These are phyloP conservation scores for Volucella zonaria DNA, from an alignment of 2,888 invertebrate genomes.

Conservation along the genomic window DNA sequence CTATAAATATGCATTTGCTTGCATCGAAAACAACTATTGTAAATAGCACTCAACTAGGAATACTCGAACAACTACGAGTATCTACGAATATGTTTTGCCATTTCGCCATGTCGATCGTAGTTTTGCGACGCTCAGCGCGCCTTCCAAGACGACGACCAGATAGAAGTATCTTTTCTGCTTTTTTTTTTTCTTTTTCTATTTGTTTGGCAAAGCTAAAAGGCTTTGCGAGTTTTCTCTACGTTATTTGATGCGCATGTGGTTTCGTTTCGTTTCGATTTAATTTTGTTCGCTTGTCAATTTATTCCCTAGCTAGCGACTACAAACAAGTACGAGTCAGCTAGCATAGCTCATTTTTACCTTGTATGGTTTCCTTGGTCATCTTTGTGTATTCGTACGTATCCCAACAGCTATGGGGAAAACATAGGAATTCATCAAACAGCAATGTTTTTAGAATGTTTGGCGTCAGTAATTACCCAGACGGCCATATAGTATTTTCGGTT, in stretches of 20 bases:
- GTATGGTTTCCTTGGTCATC: conserved; percentile 62
- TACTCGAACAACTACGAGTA: background rate
- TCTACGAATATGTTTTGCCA: conserved; percentile 1
- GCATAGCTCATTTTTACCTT: conserved; percentile 39
- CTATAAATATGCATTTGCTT: conserved; percentile 31
- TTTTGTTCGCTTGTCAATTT: conserved; percentile 23
- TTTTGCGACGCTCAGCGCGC: conserved; percentile 6
- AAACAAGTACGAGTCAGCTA: background rate
- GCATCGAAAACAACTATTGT: conserved; percentile 39
- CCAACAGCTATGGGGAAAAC: background rate
- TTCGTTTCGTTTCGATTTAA: conserved; percentile 36
- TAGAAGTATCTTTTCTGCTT: no score
- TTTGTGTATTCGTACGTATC: background rate
- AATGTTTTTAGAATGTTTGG: conserved; percentile 30
- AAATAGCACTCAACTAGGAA: conserved; percentile 42
- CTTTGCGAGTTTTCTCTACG: background rate
- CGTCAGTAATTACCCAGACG: conserved; percentile 10
- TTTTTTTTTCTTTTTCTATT: background rate
- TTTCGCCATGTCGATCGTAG: conserved; percentile 35
- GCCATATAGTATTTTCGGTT: background rate
- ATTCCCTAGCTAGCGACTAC: no score
- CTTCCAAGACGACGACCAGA: conserved; percentile 5
- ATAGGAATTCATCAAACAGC: conserved; percentile 31
- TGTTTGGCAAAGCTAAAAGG: conserved; percentile 41
- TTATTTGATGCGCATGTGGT: conserved; percentile 48